A percentile compares a stretch with the other conserved stretches of the same genome.
These are phyloP conservation scores for Heliconius melpomene DNA, from an alignment of 1,140 invertebrate genomes.

Conservation along the genomic window DNA sequence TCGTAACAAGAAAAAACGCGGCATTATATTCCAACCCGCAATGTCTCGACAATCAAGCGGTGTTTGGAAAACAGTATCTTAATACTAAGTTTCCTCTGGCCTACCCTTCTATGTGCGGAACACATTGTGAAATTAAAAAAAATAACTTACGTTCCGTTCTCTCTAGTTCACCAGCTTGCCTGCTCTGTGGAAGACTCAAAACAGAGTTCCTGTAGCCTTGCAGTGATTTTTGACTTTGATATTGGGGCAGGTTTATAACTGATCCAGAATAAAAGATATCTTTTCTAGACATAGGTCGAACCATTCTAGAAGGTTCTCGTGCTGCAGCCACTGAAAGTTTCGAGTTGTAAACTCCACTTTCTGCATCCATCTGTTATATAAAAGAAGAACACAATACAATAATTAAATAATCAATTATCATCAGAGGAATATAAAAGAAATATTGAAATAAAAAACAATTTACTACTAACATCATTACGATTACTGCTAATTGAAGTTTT, in stretches of 20 bases:
- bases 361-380: slow-evolving; percentile 60
- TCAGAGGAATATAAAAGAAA: neutral
- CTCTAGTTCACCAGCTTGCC: slow-evolving; percentile 84
- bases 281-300: slow-evolving; percentile 96
- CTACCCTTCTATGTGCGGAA: too few species aligned
- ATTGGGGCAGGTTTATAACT: slow-evolving; percentile 94
- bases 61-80: too few species aligned
- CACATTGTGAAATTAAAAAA: too few species aligned
- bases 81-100: too few species aligned
- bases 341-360: slow-evolving; percentile 74
- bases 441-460: neutral
- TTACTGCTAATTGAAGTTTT: slow-evolving; percentile 83
- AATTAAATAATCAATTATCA: too few species aligned
- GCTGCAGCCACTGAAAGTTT: slow-evolving; percentile 75
- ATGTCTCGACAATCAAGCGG: too few species aligned
- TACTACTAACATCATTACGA: slow-evolving; percentile 80
- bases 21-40: too few species aligned
- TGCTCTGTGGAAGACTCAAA: slow-evolving; percentile 87
- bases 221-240: slow-evolving; percentile 95
- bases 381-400: neutral
- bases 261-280: slow-evolving; percentile 99
- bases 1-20: too few species aligned
- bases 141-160: slow-evolving; percentile 85
- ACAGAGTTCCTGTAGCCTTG: slow-evolving; percentile 92
- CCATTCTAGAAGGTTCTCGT: slow-evolving; percentile 85